Conservation (phyloP, 35 echinoderm and acorn worm species). For the Lytechinus pictus region DNA sequence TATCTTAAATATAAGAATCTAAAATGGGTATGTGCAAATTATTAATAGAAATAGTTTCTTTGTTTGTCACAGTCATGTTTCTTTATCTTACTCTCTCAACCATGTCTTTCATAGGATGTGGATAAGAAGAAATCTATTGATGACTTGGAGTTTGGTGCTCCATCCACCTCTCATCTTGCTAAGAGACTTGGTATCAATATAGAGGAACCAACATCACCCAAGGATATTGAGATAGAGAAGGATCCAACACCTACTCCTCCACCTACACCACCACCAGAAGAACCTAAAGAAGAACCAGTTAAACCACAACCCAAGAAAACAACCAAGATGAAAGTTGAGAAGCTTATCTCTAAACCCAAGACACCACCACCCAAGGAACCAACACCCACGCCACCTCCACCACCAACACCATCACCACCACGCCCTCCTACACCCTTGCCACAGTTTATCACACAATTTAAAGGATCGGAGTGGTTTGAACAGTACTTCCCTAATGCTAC, state of each 20-base stretch:
- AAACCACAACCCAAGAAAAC: conserved; percentile 37
- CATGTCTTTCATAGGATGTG: not conserved
- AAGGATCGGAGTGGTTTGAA: conserved; percentile 94
- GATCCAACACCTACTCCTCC: conserved; percentile 69
- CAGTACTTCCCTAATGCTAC: conserved; percentile 96
- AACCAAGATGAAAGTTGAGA: conserved; percentile 64
- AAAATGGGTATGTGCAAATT: too few relatives aligned
- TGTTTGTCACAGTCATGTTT: not conserved
- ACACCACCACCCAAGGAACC: conserved; percentile 67
- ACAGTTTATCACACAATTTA: conserved; percentile 92
- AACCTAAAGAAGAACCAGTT: conserved; percentile 59
- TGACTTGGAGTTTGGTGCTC: not conserved
- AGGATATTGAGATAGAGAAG: conserved; percentile 59
- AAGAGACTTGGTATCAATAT: conserved; percentile 76
- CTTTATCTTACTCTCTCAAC: not conserved
- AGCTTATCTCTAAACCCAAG: conserved; percentile 59
- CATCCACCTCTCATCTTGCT: conserved; percentile 51
- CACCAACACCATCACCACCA: conserved; percentile 82
- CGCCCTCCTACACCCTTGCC: conserved; percentile 97
- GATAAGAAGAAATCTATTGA: conserved; percentile 40
- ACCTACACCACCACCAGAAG: conserved; percentile 65
- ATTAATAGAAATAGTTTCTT: too few relatives aligned
- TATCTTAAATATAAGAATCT: too few relatives aligned
- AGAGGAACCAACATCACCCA: conserved; percentile 38
- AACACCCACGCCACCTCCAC: conserved; percentile 82